These are phyloP conservation scores for Mirounga angustirostris DNA, from an alignment of 2,113 vertebrate genomes.

Conservation along the genomic window DNA sequence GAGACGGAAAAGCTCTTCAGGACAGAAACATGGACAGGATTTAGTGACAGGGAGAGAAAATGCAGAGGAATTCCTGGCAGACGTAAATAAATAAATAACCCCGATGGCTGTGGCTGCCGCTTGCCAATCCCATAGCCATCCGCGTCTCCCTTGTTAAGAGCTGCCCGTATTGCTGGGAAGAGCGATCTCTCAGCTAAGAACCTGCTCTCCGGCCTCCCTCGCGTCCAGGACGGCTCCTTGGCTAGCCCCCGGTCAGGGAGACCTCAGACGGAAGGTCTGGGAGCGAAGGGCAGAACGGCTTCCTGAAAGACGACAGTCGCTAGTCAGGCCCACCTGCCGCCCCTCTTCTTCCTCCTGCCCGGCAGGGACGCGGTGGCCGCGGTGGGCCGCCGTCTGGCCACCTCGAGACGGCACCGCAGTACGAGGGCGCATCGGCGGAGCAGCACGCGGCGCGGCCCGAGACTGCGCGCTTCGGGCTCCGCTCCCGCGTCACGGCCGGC, in stretches of 20 bases:
- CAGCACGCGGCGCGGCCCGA: background rate
- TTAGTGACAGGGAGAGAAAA: background rate
- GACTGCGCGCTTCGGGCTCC: background rate
- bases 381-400: background rate
- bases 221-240: background rate
- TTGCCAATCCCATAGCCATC: fast-evolving
- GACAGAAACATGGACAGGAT: fast-evolving
- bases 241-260: background rate
- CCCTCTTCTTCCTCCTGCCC: background rate
- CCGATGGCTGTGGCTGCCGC: fast-evolving
- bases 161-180: fast-evolving
- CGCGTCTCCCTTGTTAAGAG: fast-evolving
- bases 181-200: too few species aligned
- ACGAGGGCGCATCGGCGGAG: too few species aligned
- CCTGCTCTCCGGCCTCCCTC: background rate
- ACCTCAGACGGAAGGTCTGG: background rate
- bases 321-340: background rate
- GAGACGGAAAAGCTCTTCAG: background rate
- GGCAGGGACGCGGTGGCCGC: background rate
- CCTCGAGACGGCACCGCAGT: background rate
- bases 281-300: background rate
- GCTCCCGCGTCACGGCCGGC: background rate
- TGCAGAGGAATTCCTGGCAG: background rate
- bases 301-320: background rate
- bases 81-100: too few species aligned